These are phyloP conservation scores for Hemitrygon akajei DNA, from an alignment of 2,797 vertebrate genomes.

Conservation along the genomic window DNA sequence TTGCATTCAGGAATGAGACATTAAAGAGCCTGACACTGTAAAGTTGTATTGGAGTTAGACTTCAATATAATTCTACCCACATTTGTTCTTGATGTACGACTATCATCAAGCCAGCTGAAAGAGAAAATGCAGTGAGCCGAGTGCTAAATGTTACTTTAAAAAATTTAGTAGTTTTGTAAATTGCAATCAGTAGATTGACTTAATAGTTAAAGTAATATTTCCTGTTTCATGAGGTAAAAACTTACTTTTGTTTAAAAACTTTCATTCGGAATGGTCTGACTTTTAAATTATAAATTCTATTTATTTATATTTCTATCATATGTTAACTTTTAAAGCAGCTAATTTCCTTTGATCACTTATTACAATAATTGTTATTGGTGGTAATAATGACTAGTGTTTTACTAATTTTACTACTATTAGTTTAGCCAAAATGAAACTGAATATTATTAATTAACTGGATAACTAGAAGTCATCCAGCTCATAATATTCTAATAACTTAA, in stretches of 20 bases:
- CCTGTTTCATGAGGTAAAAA: not conserved
- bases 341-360: not conserved
- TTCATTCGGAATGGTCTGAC: not conserved
- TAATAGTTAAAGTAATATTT: not conserved
- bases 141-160: not conserved
- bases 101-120: not conserved
- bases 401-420: not conserved
- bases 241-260: not conserved
- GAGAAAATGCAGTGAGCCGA: not conserved
- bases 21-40: no score
- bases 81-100: not conserved
- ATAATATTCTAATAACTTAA: not conserved
- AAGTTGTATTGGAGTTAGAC: no score
- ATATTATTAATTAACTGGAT: not conserved
- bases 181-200: not conserved
- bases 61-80: not conserved
- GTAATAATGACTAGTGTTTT: not conserved
- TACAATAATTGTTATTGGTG: not conserved
- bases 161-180: not conserved
- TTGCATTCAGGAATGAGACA: no score
- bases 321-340: not conserved
- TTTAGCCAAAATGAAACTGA: not conserved
- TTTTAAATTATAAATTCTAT: not conserved
- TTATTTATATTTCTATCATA: not conserved
- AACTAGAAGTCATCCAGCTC: not conserved